A percentile compares a stretch with the other conserved stretches of the same genome.
Evolutionary conservation across 2,113 vertebrate species (phyloP).

Genomic region (Odontophorus gujanensis): DNA sequence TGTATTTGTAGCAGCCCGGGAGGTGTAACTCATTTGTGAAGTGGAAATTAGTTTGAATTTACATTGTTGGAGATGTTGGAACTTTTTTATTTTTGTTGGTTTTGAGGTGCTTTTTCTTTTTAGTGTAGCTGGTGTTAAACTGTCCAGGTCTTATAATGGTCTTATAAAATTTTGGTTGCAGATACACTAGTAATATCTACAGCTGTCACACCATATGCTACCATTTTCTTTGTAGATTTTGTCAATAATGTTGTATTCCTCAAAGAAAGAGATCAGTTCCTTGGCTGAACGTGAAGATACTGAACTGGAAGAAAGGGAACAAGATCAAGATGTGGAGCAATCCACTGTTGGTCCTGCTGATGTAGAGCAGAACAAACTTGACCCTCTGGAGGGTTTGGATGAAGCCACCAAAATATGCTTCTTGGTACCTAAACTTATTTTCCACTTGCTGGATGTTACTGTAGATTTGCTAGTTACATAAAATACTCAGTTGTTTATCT

Average conservation of each 20-base stretch:
- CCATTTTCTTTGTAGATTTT: slow-evolving; percentile 79
- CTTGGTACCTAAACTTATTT: slow-evolving; percentile 81
- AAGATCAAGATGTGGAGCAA: slow-evolving; percentile 85
- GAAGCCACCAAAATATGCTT: slow-evolving; percentile 97
- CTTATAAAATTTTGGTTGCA: not conserved
- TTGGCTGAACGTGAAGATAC: slow-evolving; percentile 83
- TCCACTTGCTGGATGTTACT: not conserved
- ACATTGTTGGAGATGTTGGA: not conserved
- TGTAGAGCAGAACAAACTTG: slow-evolving; percentile 82
- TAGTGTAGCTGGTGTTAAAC: not conserved
- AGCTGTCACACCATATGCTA: slow-evolving; percentile 9
- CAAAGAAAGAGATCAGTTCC: slow-evolving; percentile 90
- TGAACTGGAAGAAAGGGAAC: slow-evolving; percentile 80
- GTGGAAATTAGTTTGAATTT: not conserved
- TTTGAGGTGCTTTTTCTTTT: not conserved
- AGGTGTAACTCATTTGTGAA: not conserved
- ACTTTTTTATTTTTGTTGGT: not conserved
- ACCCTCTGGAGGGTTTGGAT: slow-evolving; percentile 93
- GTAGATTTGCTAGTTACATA: not conserved
- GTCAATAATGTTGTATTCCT: slow-evolving; percentile 97
- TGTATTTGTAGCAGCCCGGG: not conserved
- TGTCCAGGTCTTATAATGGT: not conserved
- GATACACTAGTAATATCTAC: not conserved
- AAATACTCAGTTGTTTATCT: not conserved
- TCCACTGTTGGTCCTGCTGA: slow-evolving; percentile 80